Conservation (phyloP, 2,797 vertebrate genomes). For the Spinus olivaceus region DNA sequence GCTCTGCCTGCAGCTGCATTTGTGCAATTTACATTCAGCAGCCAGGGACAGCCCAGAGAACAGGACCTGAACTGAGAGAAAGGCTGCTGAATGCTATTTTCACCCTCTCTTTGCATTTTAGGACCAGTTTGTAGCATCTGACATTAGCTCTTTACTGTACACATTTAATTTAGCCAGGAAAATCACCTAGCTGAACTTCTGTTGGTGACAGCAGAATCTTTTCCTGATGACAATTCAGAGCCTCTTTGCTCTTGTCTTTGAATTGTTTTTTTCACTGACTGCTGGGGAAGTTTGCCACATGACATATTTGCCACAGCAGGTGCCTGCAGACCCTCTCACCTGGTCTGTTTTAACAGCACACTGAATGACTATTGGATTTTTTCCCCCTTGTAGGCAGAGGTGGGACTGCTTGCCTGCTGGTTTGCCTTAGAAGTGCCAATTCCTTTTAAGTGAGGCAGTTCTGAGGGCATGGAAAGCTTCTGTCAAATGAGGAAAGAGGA, state of each 20-base stretch:
- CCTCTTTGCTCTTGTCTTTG: not conserved
- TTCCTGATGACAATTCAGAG: not conserved
- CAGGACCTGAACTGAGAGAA: not conserved
- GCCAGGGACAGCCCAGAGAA: not conserved
- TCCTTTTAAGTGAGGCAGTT: not conserved
- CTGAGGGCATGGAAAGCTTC: not conserved
- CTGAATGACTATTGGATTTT: not conserved
- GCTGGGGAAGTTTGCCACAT: not conserved
- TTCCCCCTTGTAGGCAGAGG: not conserved
- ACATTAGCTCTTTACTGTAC: not conserved
- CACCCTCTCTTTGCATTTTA: not conserved
- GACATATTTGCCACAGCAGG: not conserved
- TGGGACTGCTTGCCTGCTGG: not conserved
- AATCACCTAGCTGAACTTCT: not conserved
- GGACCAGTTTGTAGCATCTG: not conserved
- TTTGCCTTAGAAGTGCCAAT: not conserved
- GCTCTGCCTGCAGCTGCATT: not conserved
- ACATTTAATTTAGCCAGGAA: not conserved
- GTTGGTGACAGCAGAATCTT: not conserved
- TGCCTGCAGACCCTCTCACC: not conserved
- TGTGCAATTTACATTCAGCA: not conserved
- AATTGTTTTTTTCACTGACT: not conserved
- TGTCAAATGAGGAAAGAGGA: not conserved
- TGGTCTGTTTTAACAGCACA: not conserved
- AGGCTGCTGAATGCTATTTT: not conserved